These are phyloP conservation scores for Drosophila watanabei DNA, from an alignment of 1,140 invertebrate species.

Conservation along the genomic window DNA sequence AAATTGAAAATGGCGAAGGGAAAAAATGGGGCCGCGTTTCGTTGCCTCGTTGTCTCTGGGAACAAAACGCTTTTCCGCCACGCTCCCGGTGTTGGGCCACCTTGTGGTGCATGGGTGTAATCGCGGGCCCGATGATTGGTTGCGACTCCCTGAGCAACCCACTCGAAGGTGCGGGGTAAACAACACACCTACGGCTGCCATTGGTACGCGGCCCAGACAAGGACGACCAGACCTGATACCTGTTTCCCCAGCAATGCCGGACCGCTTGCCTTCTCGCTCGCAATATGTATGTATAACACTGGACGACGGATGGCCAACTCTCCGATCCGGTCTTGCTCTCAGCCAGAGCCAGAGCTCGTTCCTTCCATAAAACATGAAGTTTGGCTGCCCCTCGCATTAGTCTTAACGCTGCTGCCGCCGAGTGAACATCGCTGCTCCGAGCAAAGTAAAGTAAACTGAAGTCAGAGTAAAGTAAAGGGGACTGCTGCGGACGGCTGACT, in stretches of 20 bases:
- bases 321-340: conserved; percentile 38
- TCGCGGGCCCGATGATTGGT: conserved; percentile 39
- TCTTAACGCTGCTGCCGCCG: conserved; percentile 55
- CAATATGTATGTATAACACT: conserved; percentile 38
- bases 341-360: conserved; percentile 2
- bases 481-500: conserved; percentile 13
- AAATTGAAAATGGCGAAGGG: conserved; percentile 48
- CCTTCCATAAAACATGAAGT: conserved; percentile 68
- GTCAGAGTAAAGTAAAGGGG: conserved; percentile 2
- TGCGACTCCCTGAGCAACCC: conserved; percentile 34
- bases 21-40: conserved; percentile 41
- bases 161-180: conserved; percentile 27
- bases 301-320: conserved; percentile 15
- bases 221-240: conserved; percentile 32
- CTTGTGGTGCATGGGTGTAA: conserved; percentile 24
- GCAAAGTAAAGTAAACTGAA: conserved; percentile 16
- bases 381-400: conserved; percentile 50
- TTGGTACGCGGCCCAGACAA: conserved; percentile 36
- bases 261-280: conserved; percentile 38
- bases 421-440: conserved; percentile 61
- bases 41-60: conserved; percentile 27
- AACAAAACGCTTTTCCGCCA: conserved; percentile 45
- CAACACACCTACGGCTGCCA: conserved; percentile 47
- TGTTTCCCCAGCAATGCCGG: conserved; percentile 23
- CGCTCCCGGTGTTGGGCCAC: conserved; percentile 33